phyloP scores from a whole-genome alignment of 1,140 invertebrate genomes.

The Diabrotica virgifera region DNA sequence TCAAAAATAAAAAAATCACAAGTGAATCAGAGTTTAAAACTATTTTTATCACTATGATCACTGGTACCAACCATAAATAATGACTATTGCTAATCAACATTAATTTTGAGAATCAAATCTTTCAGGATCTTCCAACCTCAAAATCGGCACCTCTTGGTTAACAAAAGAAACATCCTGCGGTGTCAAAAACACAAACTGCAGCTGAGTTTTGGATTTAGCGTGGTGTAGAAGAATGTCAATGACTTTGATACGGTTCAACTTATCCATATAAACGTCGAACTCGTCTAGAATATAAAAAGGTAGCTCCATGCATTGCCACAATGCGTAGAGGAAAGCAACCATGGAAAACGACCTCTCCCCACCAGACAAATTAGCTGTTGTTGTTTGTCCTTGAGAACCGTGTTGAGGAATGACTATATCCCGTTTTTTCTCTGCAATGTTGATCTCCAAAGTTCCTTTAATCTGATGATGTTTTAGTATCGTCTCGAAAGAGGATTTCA shows the following conservation, averaged over 20 bases:
- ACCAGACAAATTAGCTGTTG: conserved; percentile 76
- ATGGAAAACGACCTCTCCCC: conserved; percentile 95
- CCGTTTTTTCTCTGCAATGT: conserved; percentile 57
- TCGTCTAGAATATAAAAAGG: conserved; percentile 97
- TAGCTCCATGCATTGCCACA: conserved; percentile 88
- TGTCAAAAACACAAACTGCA: conserved; percentile 75
- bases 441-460: conserved; percentile 59
- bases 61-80: too few species aligned
- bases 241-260: conserved; percentile 67
- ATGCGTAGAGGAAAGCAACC: conserved; percentile 86
- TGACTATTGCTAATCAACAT: too few species aligned
- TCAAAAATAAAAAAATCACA: too few species aligned
- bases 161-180: conserved; percentile 66
- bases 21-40: too few species aligned
- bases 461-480: conserved; percentile 39
- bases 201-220: conserved; percentile 56
- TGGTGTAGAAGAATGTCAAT: conserved; percentile 67
- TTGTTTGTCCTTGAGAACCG: conserved; percentile 46
- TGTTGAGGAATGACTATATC: conserved; percentile 56
- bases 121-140: conserved; percentile 46
- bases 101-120: conserved; percentile 13
- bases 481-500: conserved; percentile 39
- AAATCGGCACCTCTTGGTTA: conserved; percentile 56
- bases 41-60: too few species aligned
- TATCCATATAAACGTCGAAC: conserved; percentile 97